Base-by-base conservation (phyloP, 2,797 vertebrate genomes). In the Phalloptychus januarius region DNA sequence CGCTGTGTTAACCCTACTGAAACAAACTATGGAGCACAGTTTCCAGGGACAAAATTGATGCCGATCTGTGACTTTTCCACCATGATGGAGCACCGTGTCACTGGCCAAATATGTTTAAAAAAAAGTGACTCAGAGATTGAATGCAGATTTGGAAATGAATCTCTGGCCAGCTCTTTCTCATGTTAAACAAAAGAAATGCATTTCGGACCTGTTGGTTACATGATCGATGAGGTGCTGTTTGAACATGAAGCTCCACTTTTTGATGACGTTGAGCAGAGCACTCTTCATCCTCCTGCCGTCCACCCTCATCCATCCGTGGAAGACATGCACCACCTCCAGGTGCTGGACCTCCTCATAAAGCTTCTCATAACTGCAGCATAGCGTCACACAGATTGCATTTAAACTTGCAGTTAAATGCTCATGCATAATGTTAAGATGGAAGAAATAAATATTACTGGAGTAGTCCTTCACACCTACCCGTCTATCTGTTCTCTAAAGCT, bases 221-320 rank as follows among this genome's bases (percentile, higher is more conserved):
- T 96, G 95, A 80, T 97, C 96, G 10, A 98, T 84, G 0, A 99
- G 97, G 81, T 99, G 97, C 90, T 98, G 97, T 86, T 99, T 99
- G 91, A 99, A 98, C 95, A 96, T 95, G 85, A 97, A 90, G 87
- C 98, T 99, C 97, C 98, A 99, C 84, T 94, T 97, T 86, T 97
- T 98, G 74, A 98, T 94, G 72, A 95, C 80, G 2, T 97, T 97
- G 70, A 98, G 94, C 85, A 99, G 86, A n/a, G 97, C 92, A 0
- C 82, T 94, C 90, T 97, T 99, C 87, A 98, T 96, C 74, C 95
- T 93, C 0, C 93, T 92, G 0, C 94, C 93, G 0, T 99, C 97
- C 0, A 99, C 93, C 87, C 92, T 95, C 96, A 99, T 95, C 97
- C 98, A 99, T 25, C 95, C 46, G 0, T 95, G 96, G 72, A 98